Conservation (phyloP, 1,140 invertebrate species). For the Drosophila sturtevanti region DNA sequence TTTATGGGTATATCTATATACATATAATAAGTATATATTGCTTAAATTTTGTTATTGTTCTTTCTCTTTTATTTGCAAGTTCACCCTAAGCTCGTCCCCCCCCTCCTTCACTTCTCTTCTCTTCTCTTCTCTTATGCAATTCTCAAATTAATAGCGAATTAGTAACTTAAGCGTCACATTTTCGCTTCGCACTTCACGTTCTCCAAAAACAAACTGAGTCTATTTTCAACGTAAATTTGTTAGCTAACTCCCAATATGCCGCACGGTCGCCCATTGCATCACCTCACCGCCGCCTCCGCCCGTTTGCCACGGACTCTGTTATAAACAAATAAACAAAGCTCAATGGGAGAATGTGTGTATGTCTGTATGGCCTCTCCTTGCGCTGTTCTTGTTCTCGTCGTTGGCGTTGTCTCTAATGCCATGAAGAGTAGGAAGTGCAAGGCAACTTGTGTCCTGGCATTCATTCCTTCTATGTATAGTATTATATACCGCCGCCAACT, state of each 20-base stretch:
- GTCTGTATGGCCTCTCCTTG: not conserved
- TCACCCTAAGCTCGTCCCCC: not conserved
- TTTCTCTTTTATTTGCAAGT: not conserved
- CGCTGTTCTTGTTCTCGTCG: conserved; percentile 5
- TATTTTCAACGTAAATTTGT: conserved; percentile 17
- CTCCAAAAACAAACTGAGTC: conserved; percentile 43
- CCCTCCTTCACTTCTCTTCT: not conserved
- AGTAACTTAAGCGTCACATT: conserved; percentile 21
- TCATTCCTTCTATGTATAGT: conserved; percentile 7
- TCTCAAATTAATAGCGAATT: conserved; percentile 11
- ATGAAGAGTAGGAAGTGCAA: conserved; percentile 48
- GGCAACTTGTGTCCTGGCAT: conserved; percentile 43
- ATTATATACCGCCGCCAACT: too few species aligned
- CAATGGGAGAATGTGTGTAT: conserved; percentile 7
- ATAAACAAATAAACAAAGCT: conserved; percentile 69
- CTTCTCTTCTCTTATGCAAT: conserved; percentile 1
- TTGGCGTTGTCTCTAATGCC: conserved; percentile 52
- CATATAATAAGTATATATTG: not conserved
- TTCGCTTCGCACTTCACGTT: conserved; percentile 37
- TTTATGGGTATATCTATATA: not conserved
- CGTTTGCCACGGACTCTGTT: conserved; percentile 26
- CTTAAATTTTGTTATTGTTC: not conserved
- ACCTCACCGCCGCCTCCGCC: conserved; percentile 12
- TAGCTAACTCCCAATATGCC: conserved; percentile 30
- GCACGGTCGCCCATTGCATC: conserved; percentile 32